Conservation (phyloP, 2,888 invertebrate genomes). For the Cylloceria caligata region DNA sequence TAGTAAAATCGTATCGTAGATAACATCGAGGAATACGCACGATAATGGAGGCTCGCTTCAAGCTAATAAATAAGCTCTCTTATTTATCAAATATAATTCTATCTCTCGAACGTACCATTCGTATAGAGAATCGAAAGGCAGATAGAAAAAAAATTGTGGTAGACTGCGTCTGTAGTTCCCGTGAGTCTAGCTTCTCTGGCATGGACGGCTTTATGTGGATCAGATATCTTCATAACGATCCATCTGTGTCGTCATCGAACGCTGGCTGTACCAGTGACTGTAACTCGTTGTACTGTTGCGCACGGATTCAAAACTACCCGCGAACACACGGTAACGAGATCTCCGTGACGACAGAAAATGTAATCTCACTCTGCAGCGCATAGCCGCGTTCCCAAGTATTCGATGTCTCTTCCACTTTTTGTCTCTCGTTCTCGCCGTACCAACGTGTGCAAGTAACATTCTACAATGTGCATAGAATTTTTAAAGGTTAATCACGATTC, state of each 20-base stretch:
- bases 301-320: conserved; percentile 25
- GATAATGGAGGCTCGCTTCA: neutral
- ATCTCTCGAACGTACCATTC: neutral
- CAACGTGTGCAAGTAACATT: conserved; percentile 1
- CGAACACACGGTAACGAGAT: conserved; percentile 57
- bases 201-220: conserved; percentile 32
- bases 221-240: conserved; percentile 54
- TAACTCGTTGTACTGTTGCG: conserved; percentile 6
- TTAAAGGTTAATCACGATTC: too few species aligned
- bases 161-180: conserved; percentile 21
- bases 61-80: neutral
- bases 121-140: neutral
- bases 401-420: conserved; percentile 46
- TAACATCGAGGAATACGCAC: neutral
- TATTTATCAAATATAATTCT: neutral
- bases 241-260: conserved; percentile 28
- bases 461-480: neutral
- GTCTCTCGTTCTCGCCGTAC: neutral
- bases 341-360: conserved; percentile 59
- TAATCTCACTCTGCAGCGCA: conserved; percentile 52
- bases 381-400: conserved; percentile 36
- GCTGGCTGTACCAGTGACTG: conserved; percentile 22
- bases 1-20: neutral
- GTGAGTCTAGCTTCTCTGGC: conserved; percentile 17
- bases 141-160: neutral